These are phyloP conservation scores for Lepus timidus DNA, from an alignment of 2,113 vertebrate species.

Conservation along the genomic window DNA sequence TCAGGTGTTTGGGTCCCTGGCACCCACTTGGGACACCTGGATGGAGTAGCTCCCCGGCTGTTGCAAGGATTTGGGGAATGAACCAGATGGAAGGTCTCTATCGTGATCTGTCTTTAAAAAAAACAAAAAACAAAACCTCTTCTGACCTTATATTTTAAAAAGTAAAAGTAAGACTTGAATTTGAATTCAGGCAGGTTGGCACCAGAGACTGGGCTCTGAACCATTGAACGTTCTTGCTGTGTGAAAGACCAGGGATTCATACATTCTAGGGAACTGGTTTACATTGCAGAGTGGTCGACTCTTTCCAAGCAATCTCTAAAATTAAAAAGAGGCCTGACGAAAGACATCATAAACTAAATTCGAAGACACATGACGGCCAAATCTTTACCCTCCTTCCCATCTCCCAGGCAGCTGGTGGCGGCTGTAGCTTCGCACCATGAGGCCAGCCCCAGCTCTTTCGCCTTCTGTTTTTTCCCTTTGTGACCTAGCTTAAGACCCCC, in stretches of 20 bases:
- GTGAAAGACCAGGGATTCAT: slow-evolving; percentile 4
- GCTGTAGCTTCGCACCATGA: neutral
- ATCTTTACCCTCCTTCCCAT: neutral
- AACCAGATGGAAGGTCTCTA: too few relatives aligned
- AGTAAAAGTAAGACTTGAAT: neutral
- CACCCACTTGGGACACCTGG: too few relatives aligned
- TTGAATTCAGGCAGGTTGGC: slow-evolving; percentile 22
- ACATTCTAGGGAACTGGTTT: slow-evolving; percentile 34
- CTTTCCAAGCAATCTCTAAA: neutral
- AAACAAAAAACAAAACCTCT: too few relatives aligned
- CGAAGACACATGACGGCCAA: slow-evolving; percentile 13
- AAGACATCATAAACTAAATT: slow-evolving; percentile 38
- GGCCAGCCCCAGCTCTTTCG: neutral
- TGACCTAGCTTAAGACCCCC: neutral
- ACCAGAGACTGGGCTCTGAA: neutral
- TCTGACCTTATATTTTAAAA: too few relatives aligned
- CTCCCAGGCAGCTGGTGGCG: neutral
- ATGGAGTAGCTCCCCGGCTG: too few relatives aligned
- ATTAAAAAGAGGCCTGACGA: neutral
- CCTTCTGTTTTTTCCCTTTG: neutral
- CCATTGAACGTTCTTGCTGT: neutral
- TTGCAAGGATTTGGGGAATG: too few relatives aligned
- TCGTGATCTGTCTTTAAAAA: too few relatives aligned
- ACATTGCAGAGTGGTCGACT: neutral
- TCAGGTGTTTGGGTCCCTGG: too few relatives aligned